Percentiles rank a stretch among this genome's conserved stretches.
Conservation (phyloP, 2,888 invertebrate species). For the Macropis europaea region DNA sequence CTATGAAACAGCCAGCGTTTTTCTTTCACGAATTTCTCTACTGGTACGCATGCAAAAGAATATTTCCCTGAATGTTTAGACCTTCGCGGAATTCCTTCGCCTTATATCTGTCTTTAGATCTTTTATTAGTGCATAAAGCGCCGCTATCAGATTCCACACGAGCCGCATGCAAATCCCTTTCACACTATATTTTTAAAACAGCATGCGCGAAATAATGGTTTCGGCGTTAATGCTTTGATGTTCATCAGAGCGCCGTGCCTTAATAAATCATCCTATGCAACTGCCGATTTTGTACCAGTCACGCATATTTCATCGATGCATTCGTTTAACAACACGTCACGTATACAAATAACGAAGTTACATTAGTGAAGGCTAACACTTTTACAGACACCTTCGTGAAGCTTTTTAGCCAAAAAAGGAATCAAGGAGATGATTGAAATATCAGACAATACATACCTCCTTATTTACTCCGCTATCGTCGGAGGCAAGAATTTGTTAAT, state of each 20-base stretch:
- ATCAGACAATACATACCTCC: too few relatives aligned
- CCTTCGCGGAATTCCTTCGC: conserved; percentile 28
- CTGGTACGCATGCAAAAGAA: background rate
- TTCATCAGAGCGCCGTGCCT: conserved; percentile 30
- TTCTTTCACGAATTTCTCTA: background rate
- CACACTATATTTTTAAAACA: conserved; percentile 36
- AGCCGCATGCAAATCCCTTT: conserved; percentile 35
- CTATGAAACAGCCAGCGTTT: too few relatives aligned
- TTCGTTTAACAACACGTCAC: background rate
- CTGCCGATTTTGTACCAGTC: conserved; percentile 42
- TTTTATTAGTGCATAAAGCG: conserved; percentile 22
- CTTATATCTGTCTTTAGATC: conserved; percentile 30
- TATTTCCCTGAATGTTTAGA: conserved; percentile 16
- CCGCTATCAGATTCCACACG: conserved; percentile 41
- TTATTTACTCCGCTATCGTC: conserved; percentile 1
- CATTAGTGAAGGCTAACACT: too few relatives aligned
- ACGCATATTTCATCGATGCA: conserved; percentile 20
- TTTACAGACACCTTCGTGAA: too few relatives aligned
- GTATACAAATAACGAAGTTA: too few relatives aligned
- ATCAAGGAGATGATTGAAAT: too few relatives aligned
- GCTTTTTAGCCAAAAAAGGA: too few relatives aligned
- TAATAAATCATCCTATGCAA: conserved; percentile 37
- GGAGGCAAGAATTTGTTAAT: conserved; percentile 48
- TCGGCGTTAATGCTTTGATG: conserved; percentile 41
- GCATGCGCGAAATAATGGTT: conserved; percentile 42